phyloP scores from a whole-genome alignment of 2,888 invertebrate species.

The Odontocolon sp. region DNA sequence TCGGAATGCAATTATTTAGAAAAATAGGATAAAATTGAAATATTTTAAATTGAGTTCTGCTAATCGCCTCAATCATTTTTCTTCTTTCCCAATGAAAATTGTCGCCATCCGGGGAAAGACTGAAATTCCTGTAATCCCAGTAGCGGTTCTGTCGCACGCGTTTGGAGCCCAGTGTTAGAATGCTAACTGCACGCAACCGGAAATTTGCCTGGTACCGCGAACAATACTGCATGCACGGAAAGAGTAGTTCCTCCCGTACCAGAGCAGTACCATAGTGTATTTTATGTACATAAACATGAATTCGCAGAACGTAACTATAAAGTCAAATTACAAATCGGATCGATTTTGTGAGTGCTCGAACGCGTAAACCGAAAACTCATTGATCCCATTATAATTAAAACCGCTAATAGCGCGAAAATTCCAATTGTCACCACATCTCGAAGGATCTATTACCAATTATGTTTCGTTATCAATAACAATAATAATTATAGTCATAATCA shows the following conservation, averaged over 20 bases:
- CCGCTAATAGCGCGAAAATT: no score
- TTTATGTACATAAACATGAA: neutral
- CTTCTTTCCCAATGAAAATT: slow-evolving; percentile 30
- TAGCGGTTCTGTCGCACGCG: neutral
- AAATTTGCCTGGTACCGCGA: neutral
- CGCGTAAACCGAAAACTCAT: no score
- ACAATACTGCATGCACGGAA: slow-evolving; percentile 14
- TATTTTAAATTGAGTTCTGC: no score
- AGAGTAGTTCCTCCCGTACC: neutral
- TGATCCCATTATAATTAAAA: no score
- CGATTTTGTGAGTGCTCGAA: no score
- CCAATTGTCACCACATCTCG: no score
- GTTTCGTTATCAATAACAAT: no score
- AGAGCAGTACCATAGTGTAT: neutral
- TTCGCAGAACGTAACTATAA: neutral
- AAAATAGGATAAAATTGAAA: no score
- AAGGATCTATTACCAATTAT: no score
- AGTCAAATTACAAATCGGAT: no score
- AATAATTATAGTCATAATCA: neutral
- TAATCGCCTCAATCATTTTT: neutral
- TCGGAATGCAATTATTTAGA: no score
- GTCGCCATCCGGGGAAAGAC: slow-evolving; percentile 49
- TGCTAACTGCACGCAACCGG: slow-evolving; percentile 38
- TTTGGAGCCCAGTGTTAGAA: slow-evolving; percentile 7
- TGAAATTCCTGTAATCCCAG: slow-evolving; percentile 21